Evolutionary conservation across 2,113 vertebrate species (phyloP).

Genomic region (Formicarius rufipectus): DNA sequence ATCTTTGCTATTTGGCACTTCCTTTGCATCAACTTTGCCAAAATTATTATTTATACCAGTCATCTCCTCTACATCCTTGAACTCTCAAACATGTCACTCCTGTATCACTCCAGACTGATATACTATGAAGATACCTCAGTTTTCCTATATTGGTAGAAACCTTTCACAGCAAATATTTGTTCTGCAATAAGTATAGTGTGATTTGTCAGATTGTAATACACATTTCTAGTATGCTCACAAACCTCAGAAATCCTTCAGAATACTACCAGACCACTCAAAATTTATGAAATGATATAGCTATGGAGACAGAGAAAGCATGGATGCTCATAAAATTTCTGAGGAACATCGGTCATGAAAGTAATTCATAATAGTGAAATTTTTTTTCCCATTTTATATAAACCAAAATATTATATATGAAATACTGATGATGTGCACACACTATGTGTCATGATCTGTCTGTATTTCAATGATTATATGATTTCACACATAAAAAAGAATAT

Average conservation of each 20-base stretch:
- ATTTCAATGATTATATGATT: not conserved
- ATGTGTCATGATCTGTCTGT: not conserved
- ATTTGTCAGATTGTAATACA: not conserved
- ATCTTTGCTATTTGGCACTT: not conserved
- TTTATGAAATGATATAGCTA: not conserved
- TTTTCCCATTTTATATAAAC: not conserved
- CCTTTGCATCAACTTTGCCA: not conserved
- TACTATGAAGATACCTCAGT: not conserved
- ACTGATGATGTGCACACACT: not conserved
- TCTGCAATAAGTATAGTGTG: not conserved
- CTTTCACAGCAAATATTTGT: not conserved
- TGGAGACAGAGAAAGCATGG: not conserved
- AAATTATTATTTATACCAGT: not conserved
- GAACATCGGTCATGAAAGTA: not conserved
- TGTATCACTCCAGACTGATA: not conserved
- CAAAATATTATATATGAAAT: not conserved
- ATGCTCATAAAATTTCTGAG: not conserved
- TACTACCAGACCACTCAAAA: not conserved
- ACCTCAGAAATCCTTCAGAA: not conserved
- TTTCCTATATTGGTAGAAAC: not conserved
- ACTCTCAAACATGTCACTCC: not conserved
- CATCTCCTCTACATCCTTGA: not conserved
- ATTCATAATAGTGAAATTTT: not conserved
- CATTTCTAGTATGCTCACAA: not conserved
- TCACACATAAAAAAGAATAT: not conserved